phyloP scores from a whole-genome alignment of 2,797 vertebrate species.

The Lacerta agilis region DNA sequence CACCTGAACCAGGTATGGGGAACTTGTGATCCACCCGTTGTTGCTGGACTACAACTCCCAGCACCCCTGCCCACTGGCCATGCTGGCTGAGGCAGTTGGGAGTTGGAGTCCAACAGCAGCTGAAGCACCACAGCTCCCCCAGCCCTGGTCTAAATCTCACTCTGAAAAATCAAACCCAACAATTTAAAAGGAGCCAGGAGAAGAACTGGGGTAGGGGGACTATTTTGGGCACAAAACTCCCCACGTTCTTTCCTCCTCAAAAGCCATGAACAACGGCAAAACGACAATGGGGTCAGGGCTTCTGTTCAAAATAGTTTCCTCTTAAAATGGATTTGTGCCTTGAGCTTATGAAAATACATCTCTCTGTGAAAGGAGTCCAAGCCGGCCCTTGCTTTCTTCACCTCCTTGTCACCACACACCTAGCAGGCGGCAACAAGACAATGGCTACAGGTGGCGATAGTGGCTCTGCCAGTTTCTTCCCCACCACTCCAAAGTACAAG shows the following conservation, averaged over 20 bases:
- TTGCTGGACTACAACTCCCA: background rate
- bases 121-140: background rate
- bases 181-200: background rate
- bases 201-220: background rate
- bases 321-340: constrained; percentile 7
- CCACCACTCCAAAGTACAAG: background rate
- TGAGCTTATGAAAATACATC: constrained; percentile 52
- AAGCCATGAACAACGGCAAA: background rate
- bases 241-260: background rate
- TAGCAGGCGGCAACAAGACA: background rate
- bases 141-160: background rate
- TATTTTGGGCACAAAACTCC: background rate
- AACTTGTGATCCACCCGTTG: background rate
- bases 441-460: background rate
- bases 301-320: constrained; percentile 12
- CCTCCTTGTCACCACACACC: background rate
- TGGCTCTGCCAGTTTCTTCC: background rate
- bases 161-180: background rate
- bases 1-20: background rate
- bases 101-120: background rate
- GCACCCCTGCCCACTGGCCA: no score
- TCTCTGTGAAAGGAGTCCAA: constrained; percentile 36
- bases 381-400: constrained; percentile 10
- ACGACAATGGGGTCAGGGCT: no score
- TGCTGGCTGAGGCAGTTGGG: background rate